A percentile compares a stretch with the other conserved stretches of the same genome.
Evolutionary conservation across 2,113 vertebrate species (phyloP).

Genomic region (Cettia cetti): DNA sequence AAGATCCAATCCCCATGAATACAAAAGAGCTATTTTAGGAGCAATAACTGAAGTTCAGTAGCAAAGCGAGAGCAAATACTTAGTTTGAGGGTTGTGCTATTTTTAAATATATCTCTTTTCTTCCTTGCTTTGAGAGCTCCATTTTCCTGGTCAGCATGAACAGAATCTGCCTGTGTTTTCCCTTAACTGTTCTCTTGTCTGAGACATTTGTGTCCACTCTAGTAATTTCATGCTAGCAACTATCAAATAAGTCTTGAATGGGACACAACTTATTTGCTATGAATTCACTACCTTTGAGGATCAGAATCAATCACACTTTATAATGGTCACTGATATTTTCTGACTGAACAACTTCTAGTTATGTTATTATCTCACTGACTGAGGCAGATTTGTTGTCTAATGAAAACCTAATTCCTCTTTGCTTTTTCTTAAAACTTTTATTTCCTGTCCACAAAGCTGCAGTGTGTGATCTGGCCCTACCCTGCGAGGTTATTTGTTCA

Average conservation of each 20-base stretch:
- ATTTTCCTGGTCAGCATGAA: neutral
- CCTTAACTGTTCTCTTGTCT: neutral
- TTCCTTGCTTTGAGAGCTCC: neutral
- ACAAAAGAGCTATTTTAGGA: slow-evolving; percentile 35
- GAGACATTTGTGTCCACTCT: neutral
- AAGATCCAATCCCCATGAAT: slow-evolving; percentile 3
- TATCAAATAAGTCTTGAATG: neutral
- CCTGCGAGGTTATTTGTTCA: neutral
- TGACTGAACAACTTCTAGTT: neutral
- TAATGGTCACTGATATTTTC: neutral
- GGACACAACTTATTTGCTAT: neutral
- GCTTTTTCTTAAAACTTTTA: neutral
- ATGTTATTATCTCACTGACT: neutral
- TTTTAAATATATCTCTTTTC: neutral
- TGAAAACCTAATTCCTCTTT: neutral
- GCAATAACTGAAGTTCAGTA: neutral
- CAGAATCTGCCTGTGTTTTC: neutral
- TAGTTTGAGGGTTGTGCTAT: neutral
- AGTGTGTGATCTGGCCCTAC: neutral
- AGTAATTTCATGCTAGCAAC: neutral
- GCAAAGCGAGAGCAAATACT: slow-evolving; percentile 20
- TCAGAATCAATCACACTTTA: neutral
- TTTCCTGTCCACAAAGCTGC: neutral
- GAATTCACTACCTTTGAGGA: neutral
- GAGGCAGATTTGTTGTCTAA: neutral